Evolutionary conservation across 2,797 vertebrate species (phyloP).

Genomic region (Macropodus opercularis): DNA sequence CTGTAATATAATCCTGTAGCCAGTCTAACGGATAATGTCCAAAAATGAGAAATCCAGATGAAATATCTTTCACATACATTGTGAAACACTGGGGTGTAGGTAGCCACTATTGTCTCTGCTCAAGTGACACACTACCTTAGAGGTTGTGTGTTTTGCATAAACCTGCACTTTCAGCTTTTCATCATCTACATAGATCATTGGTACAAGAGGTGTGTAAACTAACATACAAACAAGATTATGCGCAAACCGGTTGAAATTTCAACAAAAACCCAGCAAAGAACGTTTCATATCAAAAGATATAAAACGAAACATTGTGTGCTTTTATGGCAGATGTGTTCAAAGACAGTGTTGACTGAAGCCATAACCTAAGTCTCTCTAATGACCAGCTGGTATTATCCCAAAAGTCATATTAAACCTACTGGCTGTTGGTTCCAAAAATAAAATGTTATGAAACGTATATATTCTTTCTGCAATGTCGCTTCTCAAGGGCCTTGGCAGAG

Average conservation of each 20-base stretch:
- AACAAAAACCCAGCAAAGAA: neutral
- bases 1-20: constrained; percentile 47
- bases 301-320: constrained; percentile 5
- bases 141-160: too few species aligned
- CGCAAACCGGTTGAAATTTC: too few species aligned
- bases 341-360: neutral
- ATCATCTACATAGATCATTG: too few species aligned
- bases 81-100: constrained; percentile 5
- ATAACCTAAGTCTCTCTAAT: constrained; percentile 27
- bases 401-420: constrained; percentile 5
- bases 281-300: neutral
- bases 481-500: neutral
- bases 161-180: too few species aligned
- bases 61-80: constrained; percentile 35
- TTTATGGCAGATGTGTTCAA: constrained; percentile 28
- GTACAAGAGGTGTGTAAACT: too few species aligned
- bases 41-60: constrained; percentile 66
- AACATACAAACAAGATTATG: too few species aligned
- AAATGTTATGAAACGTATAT: neutral
- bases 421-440: constrained; percentile 3
- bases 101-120: too few species aligned
- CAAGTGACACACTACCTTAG: too few species aligned
- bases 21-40: constrained; percentile 33
- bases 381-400: constrained; percentile 17
- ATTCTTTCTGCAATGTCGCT: neutral